phyloP scores from a whole-genome alignment of 2,888 invertebrate species.

The Drosophila mercatorum region DNA sequence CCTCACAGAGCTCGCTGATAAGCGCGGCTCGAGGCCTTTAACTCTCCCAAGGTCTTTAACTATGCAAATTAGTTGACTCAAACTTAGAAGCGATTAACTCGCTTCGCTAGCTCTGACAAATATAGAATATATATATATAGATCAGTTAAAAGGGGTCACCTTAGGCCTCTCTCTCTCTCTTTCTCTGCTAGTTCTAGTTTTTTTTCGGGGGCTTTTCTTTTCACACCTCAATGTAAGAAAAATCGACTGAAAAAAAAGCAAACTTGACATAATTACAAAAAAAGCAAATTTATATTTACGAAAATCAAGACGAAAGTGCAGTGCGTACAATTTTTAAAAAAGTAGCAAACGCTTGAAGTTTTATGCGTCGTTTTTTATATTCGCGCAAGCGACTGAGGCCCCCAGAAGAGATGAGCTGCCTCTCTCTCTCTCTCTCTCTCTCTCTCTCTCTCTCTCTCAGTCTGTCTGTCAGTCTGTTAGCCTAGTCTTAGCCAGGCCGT shows the following conservation, averaged over 20 bases:
- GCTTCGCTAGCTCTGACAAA: constrained; percentile 6
- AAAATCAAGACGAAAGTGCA: constrained; percentile 57
- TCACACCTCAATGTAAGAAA: constrained; percentile 51
- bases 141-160: constrained; percentile 3
- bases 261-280: constrained; percentile 76
- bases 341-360: constrained; percentile 69
- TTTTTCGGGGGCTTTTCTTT: constrained; percentile 32
- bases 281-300: constrained; percentile 38
- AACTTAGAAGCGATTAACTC: constrained; percentile 8
- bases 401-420: constrained; percentile 36
- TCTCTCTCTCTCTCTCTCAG: neutral
- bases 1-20: constrained; percentile 18
- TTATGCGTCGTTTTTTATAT: constrained; percentile 31
- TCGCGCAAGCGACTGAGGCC: constrained; percentile 30
- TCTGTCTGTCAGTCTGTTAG: neutral
- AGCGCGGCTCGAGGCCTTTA: neutral
- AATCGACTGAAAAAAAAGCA: constrained; percentile 55
- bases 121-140: neutral
- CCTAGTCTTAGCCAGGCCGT: constrained; percentile 32
- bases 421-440: neutral
- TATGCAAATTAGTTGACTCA: constrained; percentile 38
- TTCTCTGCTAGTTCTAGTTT: constrained; percentile 14
- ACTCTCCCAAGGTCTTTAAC: constrained; percentile 26
- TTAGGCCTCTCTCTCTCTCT: constrained; percentile 44
- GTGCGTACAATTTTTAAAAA: constrained; percentile 73